Evolutionary conservation across 2,113 vertebrate genomes (phyloP).

Genomic region (Prunella fulvescens): DNA sequence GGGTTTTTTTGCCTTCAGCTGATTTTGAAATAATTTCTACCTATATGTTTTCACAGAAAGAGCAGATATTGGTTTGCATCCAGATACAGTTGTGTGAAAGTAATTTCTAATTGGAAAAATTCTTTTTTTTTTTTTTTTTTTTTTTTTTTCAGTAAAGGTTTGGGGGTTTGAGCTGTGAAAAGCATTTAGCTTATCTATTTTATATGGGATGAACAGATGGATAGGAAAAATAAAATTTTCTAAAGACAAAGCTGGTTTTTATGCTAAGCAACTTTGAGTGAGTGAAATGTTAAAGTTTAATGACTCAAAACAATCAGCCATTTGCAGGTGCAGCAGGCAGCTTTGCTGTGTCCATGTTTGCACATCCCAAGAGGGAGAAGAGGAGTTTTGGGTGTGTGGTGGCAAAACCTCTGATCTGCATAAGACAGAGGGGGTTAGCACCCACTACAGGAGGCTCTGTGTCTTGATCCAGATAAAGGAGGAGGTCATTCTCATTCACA

Average conservation of each 20-base stretch:
- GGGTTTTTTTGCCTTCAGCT: fast-evolving
- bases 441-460: no score
- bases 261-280: neutral
- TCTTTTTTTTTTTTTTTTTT: neutral
- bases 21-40: neutral
- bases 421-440: neutral
- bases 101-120: neutral
- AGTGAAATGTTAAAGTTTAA: neutral
- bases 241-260: neutral
- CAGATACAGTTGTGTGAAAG: neutral
- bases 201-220: neutral
- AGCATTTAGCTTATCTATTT: neutral
- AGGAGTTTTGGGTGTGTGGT: neutral
- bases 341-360: neutral
- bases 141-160: neutral
- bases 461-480: neutral
- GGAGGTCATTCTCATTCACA: no score
- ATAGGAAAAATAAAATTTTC: neutral
- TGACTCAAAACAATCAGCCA: neutral
- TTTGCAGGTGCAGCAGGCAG: neutral
- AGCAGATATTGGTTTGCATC: neutral
- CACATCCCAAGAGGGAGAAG: neutral
- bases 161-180: neutral
- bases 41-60: neutral
- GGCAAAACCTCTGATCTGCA: neutral